Percentiles rank a stretch among this genome's conserved stretches.
phyloP scores from a whole-genome alignment of 2,113 vertebrate genomes.

The Oryzias curvinotus region DNA sequence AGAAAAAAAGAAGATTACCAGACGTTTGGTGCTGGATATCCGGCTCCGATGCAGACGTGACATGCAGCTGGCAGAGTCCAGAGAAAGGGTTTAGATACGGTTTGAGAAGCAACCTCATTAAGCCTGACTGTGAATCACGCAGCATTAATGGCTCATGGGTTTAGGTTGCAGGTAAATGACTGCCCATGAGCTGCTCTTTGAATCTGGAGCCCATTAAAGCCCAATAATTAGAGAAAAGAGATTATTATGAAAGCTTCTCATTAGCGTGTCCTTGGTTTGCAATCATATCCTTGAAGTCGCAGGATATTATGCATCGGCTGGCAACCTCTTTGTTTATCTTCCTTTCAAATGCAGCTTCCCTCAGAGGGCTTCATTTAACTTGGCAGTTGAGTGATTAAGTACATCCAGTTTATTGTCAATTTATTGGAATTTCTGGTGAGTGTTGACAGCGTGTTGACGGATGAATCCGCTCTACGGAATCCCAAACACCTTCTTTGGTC shows the following conservation, averaged over 20 bases:
- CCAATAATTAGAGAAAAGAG: slow-evolving; percentile 36
- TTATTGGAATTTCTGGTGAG: slow-evolving; percentile 22
- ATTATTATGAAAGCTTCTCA: slow-evolving; percentile 15
- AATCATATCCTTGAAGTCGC: slow-evolving; percentile 16
- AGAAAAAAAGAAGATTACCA: not conserved
- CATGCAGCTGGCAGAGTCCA: slow-evolving; percentile 3
- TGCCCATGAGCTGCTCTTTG: slow-evolving; percentile 26
- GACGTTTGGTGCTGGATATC: not conserved
- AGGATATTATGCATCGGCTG: slow-evolving; percentile 5
- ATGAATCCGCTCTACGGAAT: slow-evolving; percentile 40
- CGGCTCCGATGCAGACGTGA: not conserved
- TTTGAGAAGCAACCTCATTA: slow-evolving; percentile 29
- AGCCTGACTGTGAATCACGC: slow-evolving; percentile 22
- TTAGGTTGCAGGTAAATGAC: slow-evolving; percentile 46
- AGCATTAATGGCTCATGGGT: slow-evolving; percentile 32
- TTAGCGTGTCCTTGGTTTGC: slow-evolving; percentile 34
- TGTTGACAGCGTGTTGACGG: slow-evolving; percentile 20
- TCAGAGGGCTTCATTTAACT: slow-evolving; percentile 14
- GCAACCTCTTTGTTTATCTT: not conserved
- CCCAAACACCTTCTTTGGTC: slow-evolving; percentile 31
- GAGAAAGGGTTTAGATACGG: slow-evolving; percentile 32
- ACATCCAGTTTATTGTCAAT: slow-evolving; percentile 19
- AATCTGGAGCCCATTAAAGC: slow-evolving; percentile 22
- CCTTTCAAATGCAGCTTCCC: not conserved
- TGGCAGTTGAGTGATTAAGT: slow-evolving; percentile 19